Conservation (phyloP, 2,113 vertebrate species). For the Daubentonia madagascariensis region DNA sequence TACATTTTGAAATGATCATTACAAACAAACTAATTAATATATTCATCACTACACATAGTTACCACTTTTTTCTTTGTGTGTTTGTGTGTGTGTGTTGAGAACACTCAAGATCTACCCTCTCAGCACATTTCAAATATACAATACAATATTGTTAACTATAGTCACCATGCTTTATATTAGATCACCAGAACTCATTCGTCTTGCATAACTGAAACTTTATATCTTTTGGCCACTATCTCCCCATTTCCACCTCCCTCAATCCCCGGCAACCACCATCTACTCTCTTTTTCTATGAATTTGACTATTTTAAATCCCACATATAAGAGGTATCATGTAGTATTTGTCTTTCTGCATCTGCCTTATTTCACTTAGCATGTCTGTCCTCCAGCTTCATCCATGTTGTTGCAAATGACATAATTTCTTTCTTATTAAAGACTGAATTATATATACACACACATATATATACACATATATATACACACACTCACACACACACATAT, state of each 20-base stretch:
- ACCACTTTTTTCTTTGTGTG: neutral
- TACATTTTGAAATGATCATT: neutral
- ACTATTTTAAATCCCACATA: too few species aligned
- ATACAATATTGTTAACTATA: neutral
- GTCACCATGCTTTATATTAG: neutral
- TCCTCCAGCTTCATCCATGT: neutral
- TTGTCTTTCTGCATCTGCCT: neutral
- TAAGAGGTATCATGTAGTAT: neutral
- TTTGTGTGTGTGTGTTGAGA: neutral
- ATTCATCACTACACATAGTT: neutral
- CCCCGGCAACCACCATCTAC: neutral
- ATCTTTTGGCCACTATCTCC: neutral
- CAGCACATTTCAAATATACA: neutral
- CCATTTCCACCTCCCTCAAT: neutral
- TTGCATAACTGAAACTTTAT: neutral
- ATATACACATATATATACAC: too few species aligned
- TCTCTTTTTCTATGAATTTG: neutral
- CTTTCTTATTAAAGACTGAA: neutral
- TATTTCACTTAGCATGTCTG: neutral
- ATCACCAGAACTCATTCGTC: neutral
- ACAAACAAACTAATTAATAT: neutral
- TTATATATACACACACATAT: too few species aligned
- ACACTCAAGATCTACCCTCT: neutral
- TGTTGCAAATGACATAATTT: too few species aligned
- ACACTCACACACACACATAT: too few species aligned